phyloP scores from a whole-genome alignment of 37 sponge, comb jelly and placozoan genomes.

The Beroe forskalii region DNA sequence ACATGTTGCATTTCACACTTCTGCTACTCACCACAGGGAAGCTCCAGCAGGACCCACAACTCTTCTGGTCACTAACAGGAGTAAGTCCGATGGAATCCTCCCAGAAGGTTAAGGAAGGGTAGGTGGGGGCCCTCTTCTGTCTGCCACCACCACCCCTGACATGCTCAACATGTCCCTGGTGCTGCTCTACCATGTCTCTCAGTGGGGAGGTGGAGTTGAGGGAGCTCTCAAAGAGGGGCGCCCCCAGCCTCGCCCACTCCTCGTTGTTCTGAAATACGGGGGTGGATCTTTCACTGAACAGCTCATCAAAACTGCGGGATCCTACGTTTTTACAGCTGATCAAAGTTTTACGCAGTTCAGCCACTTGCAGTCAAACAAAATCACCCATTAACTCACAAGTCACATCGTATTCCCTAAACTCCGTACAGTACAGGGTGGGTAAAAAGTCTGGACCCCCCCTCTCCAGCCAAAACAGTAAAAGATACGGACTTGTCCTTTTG shows the following conservation, averaged over 20 bases:
- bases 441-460: too few relatives aligned
- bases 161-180: neutral
- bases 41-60: slow-evolving; percentile 28
- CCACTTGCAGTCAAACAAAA: too few relatives aligned
- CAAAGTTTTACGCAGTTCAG: too few relatives aligned
- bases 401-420: too few relatives aligned
- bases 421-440: too few relatives aligned
- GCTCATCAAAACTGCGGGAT: too few relatives aligned
- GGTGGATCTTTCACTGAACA: too few relatives aligned
- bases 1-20: neutral
- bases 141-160: neutral
- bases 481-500: too few relatives aligned
- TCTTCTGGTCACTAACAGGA: neutral
- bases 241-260: neutral
- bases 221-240: neutral
- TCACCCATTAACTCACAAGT: too few relatives aligned
- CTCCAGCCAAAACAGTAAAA: too few relatives aligned
- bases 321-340: too few relatives aligned
- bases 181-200: neutral
- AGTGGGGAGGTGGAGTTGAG: neutral
- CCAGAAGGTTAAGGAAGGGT: too few relatives aligned
- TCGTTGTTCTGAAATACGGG: neutral
- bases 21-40: neutral
- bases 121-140: neutral
- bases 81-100: neutral